Conservation (phyloP, 2,113 vertebrate species). For the Brachionichthys hirsutus region DNA sequence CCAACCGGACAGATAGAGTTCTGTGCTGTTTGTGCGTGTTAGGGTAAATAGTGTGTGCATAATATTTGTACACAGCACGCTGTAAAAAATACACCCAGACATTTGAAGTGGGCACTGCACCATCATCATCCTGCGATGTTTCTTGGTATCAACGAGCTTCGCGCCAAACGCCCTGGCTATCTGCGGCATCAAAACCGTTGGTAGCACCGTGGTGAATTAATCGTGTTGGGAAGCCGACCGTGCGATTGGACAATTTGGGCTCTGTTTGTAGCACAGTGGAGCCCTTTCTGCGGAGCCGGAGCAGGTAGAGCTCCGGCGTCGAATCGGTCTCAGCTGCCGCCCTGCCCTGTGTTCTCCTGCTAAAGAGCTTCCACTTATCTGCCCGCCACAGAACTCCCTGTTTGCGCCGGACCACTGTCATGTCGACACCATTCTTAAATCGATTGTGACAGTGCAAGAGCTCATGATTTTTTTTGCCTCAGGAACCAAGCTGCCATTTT, state of each 20-base stretch:
- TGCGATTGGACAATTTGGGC: conserved; percentile 59
- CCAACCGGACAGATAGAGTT: conserved; percentile 68
- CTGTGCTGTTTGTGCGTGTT: conserved; percentile 63
- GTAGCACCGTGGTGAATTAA: conserved; percentile 52
- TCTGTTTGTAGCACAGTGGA: conserved; percentile 68
- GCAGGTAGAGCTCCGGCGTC: conserved; percentile 73
- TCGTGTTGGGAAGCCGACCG: conserved; percentile 61
- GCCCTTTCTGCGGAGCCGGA: conserved; percentile 57
- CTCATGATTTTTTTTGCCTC: conserved; percentile 57
- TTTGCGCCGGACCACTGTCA: conserved; percentile 63
- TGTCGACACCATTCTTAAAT: conserved; percentile 70
- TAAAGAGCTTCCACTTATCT: conserved; percentile 81
- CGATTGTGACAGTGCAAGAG: conserved; percentile 71
- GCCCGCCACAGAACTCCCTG: conserved; percentile 69
- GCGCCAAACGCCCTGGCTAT: conserved; percentile 7
- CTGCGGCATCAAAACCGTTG: conserved; percentile 39
- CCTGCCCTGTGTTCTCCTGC: conserved; percentile 62
- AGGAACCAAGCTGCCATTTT: conserved; percentile 54
- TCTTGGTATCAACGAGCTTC: background rate
- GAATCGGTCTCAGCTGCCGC: conserved; percentile 66
- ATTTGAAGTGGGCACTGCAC: conserved; percentile 3
- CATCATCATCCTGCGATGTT: background rate
- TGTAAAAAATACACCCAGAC: conserved; percentile 23
- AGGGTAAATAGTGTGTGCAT: conserved; percentile 41
- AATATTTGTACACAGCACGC: conserved; percentile 25